Evolutionary conservation across 1,140 invertebrate genomes (phyloP).

Genomic region (Drosophila equinoxialis): DNA sequence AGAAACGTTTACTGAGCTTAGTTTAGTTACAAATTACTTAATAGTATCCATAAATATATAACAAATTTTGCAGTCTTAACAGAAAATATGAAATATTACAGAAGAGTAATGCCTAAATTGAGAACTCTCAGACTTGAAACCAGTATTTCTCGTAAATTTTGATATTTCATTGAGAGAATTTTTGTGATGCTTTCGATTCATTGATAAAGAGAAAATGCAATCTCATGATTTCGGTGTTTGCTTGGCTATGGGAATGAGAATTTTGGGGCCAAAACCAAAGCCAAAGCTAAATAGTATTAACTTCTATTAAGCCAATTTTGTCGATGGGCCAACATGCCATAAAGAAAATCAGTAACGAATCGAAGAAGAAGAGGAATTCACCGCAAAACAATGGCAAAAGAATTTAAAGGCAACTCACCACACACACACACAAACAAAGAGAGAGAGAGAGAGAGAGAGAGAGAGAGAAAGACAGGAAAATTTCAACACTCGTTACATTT

Average conservation of each 20-base stretch:
- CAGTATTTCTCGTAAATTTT: no score
- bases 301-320: background rate
- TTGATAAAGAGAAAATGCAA: background rate
- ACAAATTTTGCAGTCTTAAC: no score
- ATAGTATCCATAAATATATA: no score
- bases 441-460: conserved; percentile 5
- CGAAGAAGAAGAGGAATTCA: conserved; percentile 5
- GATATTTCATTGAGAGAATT: conserved; percentile 6
- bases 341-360: conserved; percentile 6
- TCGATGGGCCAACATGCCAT: background rate
- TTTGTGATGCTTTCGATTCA: background rate
- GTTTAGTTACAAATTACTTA: no score
- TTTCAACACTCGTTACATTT: conserved; percentile 51
- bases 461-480: conserved; percentile 40
- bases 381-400: background rate
- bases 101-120: no score
- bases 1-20: no score
- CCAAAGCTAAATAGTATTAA: background rate
- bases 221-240: background rate
- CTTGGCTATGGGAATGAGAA: background rate
- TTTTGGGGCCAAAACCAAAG: background rate
- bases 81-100: no score
- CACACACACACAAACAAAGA: background rate
- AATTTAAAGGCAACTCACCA: conserved; percentile 1
- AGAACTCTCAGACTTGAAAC: no score